Evolutionary conservation across 2,797 vertebrate species (phyloP).

Genomic region (Poecilia velifera): DNA sequence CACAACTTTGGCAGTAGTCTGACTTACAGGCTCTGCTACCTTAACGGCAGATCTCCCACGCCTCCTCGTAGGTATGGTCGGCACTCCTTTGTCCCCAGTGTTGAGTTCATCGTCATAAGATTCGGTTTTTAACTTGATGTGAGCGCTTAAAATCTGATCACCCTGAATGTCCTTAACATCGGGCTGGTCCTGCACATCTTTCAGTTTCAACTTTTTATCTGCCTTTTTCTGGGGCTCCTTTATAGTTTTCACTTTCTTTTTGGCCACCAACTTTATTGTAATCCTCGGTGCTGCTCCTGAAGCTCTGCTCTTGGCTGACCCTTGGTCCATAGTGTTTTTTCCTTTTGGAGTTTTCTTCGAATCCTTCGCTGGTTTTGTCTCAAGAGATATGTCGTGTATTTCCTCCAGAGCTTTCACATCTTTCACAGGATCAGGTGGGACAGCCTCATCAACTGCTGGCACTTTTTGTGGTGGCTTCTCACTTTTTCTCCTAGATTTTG

Average conservation of each 20-base stretch:
- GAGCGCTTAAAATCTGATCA: slow-evolving; percentile 81
- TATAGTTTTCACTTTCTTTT: slow-evolving; percentile 79
- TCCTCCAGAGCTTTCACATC: slow-evolving; percentile 73
- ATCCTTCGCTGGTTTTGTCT: slow-evolving; percentile 71
- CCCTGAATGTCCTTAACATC: slow-evolving; percentile 83
- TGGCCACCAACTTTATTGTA: slow-evolving; percentile 85
- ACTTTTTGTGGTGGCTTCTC: slow-evolving; percentile 72
- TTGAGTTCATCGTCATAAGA: slow-evolving; percentile 54
- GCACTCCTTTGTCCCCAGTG: slow-evolving; percentile 62
- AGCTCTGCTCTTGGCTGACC: slow-evolving; percentile 65
- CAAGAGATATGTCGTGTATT: slow-evolving; percentile 58
- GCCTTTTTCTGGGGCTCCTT: slow-evolving; percentile 71
- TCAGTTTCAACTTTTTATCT: slow-evolving; percentile 79
- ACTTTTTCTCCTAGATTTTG: slow-evolving; percentile 74
- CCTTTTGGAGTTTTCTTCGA: slow-evolving; percentile 71
- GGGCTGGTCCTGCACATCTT: slow-evolving; percentile 83
- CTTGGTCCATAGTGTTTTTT: slow-evolving; percentile 72
- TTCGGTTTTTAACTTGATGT: slow-evolving; percentile 87
- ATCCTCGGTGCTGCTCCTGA: slow-evolving; percentile 77
- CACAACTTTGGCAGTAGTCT: slow-evolving; percentile 64
- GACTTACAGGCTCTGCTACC: slow-evolving; percentile 49
- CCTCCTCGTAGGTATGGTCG: slow-evolving; percentile 63
- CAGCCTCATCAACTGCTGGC: slow-evolving; percentile 71
- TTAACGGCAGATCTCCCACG: slow-evolving; percentile 81
- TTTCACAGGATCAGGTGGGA: slow-evolving; percentile 62